Evolutionary conservation across 1,140 invertebrate genomes (phyloP), one percentile per base, ranked within the genome.

Genomic region (Coelopa frigida): DNA sequence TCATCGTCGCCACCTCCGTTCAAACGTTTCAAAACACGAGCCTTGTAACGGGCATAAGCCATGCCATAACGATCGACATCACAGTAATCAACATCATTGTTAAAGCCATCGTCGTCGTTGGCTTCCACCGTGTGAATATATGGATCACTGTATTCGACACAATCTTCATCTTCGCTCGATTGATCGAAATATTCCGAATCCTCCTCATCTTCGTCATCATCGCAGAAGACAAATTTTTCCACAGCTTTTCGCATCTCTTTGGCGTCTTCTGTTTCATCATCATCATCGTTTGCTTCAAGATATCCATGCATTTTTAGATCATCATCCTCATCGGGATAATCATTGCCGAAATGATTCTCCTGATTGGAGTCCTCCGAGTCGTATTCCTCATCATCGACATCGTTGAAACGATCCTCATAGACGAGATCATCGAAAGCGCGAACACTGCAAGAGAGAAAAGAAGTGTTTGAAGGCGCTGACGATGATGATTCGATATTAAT

Each of bases 31-130:
- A 65, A 59, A 39, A 68, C 43, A 44, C 55, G 70, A 5, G 70
- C 68, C 59, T 74, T 78, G 43, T 76, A 79, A 31, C 61, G 72
- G n/a, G 76, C 76, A 58, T 78, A 79, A 42, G 63, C 61, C 44
- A 72, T 66, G 4, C 77, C 77, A 58, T 73, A 74, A 31, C 57
- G 54, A 17, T 74, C 58, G 5, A 73, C 70, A 58, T 78, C 74
- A n/a, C 51, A 54, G 39, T 73, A 62, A 57, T 77, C 67, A 10
- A 74, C 49, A 38, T 71, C 69, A 54, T 74, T 72, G 14, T 69
- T 68, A 55, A 73, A 72, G 10, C 36, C 26, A 23, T 63, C 57
- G 11, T 54, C 51, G n/a, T 59, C 59, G 39, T 61, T 56, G 15
- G 68, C 56, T 50, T 72, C 60, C 24, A 71, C 58, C 26, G 55